Percentiles rank a stretch among this genome's conserved stretches.
phyloP scores from a whole-genome alignment of 2,888 invertebrate species.

The Aphodius sticticus region DNA sequence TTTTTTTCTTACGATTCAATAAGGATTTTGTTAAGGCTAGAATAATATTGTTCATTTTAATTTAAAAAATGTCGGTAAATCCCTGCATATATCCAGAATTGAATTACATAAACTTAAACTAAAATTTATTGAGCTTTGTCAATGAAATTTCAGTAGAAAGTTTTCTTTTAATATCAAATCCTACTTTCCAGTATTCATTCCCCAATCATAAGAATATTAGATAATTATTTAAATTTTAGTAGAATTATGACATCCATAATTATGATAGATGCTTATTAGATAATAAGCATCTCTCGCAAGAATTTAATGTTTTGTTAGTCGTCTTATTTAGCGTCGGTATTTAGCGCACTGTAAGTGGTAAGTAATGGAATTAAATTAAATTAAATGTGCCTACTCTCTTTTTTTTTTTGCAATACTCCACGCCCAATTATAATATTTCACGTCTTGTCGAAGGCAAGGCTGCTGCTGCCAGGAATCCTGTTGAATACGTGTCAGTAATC shows the following conservation, averaged over 20 bases:
- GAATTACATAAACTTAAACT: too few relatives aligned
- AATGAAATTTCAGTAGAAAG: neutral
- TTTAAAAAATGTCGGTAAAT: too few relatives aligned
- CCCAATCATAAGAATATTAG: neutral
- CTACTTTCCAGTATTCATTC: neutral
- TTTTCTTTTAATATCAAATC: neutral
- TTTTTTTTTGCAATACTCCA: neutral
- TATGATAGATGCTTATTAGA: too few relatives aligned
- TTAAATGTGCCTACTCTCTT: neutral
- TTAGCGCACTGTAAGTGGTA: neutral
- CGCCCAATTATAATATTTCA: slow-evolving; percentile 4
- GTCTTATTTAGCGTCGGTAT: neutral
- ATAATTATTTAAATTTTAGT: neutral
- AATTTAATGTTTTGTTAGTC: too few relatives aligned
- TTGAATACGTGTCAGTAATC: slow-evolving; percentile 20
- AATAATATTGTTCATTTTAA: too few relatives aligned
- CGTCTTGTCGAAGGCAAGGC: neutral
- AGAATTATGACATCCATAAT: neutral
- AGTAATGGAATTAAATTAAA: neutral
- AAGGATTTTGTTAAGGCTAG: neutral
- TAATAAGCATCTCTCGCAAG: too few relatives aligned
- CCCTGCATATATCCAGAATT: too few relatives aligned
- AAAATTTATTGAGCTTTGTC: neutral
- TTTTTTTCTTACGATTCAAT: neutral
- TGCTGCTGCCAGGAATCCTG: neutral